phyloP scores from a whole-genome alignment of 2,113 vertebrate species.

The Heterochromis multidens region DNA sequence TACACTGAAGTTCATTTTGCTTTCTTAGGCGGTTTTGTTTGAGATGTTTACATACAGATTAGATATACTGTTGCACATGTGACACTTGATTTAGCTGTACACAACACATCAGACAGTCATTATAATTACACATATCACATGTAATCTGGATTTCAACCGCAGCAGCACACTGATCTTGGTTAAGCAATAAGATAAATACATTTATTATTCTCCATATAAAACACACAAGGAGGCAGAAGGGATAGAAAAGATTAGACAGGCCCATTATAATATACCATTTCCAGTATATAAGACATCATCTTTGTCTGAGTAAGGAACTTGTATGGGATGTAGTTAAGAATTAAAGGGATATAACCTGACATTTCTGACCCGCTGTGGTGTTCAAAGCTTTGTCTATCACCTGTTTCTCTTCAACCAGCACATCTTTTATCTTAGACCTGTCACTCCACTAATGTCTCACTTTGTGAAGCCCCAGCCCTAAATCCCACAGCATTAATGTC shows the following conservation, averaged over 20 bases:
- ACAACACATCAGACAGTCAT: neutral
- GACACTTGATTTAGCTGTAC: neutral
- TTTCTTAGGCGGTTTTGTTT: neutral
- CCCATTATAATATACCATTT: neutral
- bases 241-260: neutral
- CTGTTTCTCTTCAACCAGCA: neutral
- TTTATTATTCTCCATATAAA: neutral
- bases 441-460: conserved; percentile 15
- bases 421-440: conserved; percentile 39
- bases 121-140: neutral
- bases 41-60: neutral
- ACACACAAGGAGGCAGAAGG: neutral
- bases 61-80: neutral
- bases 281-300: neutral
- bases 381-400: conserved; percentile 24
- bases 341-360: neutral
- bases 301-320: neutral
- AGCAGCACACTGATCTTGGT: neutral
- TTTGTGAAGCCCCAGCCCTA: neutral
- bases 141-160: neutral
- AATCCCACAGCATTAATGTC: conserved; percentile 4
- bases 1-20: neutral
- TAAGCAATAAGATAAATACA: neutral
- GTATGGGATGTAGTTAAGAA: neutral
- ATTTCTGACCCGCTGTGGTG: neutral